Conservation (phyloP, 2,888 invertebrate species). For the Eumacrocentrus americanus region DNA sequence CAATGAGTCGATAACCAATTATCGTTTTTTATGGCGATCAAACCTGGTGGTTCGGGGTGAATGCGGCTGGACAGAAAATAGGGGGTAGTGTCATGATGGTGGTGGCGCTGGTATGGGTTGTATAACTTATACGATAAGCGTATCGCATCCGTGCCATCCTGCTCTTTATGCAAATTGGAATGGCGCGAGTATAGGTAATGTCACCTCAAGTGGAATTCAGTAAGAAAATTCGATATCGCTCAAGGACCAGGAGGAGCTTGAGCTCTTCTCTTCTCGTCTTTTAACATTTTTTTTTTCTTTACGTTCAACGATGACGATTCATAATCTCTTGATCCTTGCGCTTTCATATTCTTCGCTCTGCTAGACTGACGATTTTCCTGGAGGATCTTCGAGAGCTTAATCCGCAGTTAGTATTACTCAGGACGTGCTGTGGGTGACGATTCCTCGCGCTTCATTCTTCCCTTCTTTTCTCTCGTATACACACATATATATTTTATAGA, state of each 20-base stretch:
- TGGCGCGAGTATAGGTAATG: slow-evolving; percentile 17
- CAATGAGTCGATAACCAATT: slow-evolving; percentile 56
- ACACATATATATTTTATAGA: not conserved
- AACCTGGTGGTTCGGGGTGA: slow-evolving; percentile 12
- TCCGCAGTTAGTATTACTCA: slow-evolving; percentile 25
- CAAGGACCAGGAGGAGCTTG: not conserved
- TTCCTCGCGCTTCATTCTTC: not conserved
- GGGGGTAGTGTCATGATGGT: not conserved
- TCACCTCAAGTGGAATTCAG: slow-evolving; percentile 23
- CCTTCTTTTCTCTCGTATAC: not conserved
- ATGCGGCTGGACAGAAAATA: slow-evolving; percentile 2
- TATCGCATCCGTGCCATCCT: slow-evolving; percentile 15
- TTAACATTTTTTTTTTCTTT: not conserved
- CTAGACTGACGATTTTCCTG: slow-evolving; percentile 6
- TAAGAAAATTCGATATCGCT: slow-evolving; percentile 28
- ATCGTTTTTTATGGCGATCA: slow-evolving; percentile 41
- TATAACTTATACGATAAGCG: slow-evolving; percentile 23
- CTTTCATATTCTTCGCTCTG: not conserved
- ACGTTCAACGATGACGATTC: slow-evolving; percentile 7
- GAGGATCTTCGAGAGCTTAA: slow-evolving; percentile 24
- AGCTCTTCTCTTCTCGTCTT: not conserved
- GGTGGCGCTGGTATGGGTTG: not conserved
- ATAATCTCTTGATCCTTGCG: slow-evolving; percentile 16
- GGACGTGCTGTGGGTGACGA: slow-evolving; percentile 19
- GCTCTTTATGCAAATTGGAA: slow-evolving; percentile 29